Conservation (phyloP, 2,113 vertebrate species). For the Calonectris borealis region DNA sequence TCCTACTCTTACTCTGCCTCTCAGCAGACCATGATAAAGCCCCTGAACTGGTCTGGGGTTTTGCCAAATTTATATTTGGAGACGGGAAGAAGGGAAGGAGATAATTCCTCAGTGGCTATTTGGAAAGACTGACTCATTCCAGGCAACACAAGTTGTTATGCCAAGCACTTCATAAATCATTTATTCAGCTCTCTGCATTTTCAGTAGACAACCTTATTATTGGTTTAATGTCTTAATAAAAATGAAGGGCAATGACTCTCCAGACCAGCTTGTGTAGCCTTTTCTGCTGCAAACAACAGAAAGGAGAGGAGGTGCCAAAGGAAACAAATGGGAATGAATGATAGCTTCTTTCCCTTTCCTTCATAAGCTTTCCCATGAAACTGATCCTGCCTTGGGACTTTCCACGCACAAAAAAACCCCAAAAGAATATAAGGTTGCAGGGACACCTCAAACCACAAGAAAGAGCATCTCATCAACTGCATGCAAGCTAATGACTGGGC, state of each 20-base stretch:
- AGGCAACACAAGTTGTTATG: constrained; percentile 1
- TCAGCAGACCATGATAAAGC: background rate
- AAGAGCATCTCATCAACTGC: background rate
- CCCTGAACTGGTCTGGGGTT: background rate
- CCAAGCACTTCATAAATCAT: constrained; percentile 52
- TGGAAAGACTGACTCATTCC: constrained; percentile 7
- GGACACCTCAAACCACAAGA: background rate
- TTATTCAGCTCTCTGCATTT: constrained; percentile 47
- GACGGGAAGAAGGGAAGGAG: background rate
- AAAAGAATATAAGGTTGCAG: background rate
- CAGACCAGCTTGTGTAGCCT: background rate
- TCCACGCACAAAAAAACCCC: background rate
- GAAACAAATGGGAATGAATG: background rate
- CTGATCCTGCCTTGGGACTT: background rate
- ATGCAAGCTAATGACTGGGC: background rate
- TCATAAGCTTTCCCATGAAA: background rate
- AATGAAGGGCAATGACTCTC: background rate
- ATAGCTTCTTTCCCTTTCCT: background rate
- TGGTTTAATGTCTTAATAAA: constrained; percentile 49
- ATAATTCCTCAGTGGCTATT: background rate
- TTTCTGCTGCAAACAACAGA: background rate
- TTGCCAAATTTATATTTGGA: background rate
- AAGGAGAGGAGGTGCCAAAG: background rate
- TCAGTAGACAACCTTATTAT: constrained; percentile 37
- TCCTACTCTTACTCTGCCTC: background rate